phyloP scores from a whole-genome alignment of 2,888 invertebrate genomes.

The Tubulanus polymorphus region DNA sequence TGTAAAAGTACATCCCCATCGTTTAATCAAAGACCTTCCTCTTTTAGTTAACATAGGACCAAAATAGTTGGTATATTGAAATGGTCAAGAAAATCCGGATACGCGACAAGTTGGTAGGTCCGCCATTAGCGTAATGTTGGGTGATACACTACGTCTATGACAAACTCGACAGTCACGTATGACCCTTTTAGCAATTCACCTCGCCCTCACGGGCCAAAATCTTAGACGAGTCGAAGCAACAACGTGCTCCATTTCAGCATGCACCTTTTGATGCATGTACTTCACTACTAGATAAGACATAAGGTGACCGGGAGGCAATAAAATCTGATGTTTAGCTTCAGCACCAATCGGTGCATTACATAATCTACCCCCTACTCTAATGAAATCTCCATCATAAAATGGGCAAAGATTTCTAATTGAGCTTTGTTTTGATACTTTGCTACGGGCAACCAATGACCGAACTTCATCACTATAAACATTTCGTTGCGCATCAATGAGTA shows the following conservation, averaged over 20 bases:
- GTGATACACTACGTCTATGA: not conserved
- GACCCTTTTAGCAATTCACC: not conserved
- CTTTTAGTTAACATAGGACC: slow-evolving; percentile 1
- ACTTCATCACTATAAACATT: not conserved
- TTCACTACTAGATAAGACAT: not conserved
- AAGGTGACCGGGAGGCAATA: not conserved
- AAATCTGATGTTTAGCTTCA: not conserved
- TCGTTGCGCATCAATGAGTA: not conserved
- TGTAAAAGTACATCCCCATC: slow-evolving; percentile 3
- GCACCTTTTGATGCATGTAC: not conserved
- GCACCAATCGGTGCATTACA: not conserved
- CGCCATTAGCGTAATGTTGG: not conserved
- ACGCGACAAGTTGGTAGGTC: not conserved
- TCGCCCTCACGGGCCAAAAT: not conserved
- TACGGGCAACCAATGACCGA: not conserved
- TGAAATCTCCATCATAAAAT: not conserved
- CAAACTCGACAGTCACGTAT: not conserved
- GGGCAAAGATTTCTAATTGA: not conserved
- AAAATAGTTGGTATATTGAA: slow-evolving; percentile 4
- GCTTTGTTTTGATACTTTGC: not conserved
- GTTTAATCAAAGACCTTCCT: slow-evolving; percentile 3
- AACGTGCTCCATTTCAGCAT: not conserved
- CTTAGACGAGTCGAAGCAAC: not conserved
- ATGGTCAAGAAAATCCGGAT: not conserved
- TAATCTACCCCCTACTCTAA: not conserved